Conservation (phyloP, 2,797 vertebrate genomes). For the Peromyscus attwateri region DNA sequence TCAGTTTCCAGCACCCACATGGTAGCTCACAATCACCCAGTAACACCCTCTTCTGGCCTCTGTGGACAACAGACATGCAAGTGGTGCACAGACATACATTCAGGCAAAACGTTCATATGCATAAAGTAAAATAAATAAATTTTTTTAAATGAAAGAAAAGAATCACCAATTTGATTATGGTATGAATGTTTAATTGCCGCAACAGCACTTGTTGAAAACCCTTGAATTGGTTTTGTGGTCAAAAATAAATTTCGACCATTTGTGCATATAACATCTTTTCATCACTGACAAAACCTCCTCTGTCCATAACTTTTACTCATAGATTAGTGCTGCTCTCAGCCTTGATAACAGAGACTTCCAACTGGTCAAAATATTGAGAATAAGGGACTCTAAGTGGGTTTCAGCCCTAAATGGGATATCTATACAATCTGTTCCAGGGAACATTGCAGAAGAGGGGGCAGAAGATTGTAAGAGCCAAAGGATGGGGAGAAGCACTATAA, state of each 20-base stretch:
- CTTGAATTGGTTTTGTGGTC: slow-evolving; percentile 32
- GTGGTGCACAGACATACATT: background rate
- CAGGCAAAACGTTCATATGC: background rate
- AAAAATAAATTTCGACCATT: slow-evolving; percentile 30
- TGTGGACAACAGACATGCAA: no score
- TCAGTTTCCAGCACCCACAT: background rate
- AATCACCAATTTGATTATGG: background rate
- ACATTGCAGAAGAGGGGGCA: background rate
- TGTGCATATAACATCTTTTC: slow-evolving; percentile 2
- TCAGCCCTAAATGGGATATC: background rate
- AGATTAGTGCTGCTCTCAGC: no score
- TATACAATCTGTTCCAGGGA: background rate
- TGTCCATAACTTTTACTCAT: background rate
- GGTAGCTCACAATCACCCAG: no score
- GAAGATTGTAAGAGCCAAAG: background rate
- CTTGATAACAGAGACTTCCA: background rate
- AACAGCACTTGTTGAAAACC: slow-evolving; percentile 57
- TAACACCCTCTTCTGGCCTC: no score
- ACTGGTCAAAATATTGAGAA: background rate
- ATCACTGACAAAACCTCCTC: background rate
- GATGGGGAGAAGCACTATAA: background rate
- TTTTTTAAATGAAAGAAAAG: background rate
- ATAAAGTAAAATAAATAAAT: background rate
- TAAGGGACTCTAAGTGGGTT: background rate
- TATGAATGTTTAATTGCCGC: background rate